These are phyloP conservation scores for Orientallactaga bullata DNA, from an alignment of 2,113 vertebrate species.

Conservation along the genomic window DNA sequence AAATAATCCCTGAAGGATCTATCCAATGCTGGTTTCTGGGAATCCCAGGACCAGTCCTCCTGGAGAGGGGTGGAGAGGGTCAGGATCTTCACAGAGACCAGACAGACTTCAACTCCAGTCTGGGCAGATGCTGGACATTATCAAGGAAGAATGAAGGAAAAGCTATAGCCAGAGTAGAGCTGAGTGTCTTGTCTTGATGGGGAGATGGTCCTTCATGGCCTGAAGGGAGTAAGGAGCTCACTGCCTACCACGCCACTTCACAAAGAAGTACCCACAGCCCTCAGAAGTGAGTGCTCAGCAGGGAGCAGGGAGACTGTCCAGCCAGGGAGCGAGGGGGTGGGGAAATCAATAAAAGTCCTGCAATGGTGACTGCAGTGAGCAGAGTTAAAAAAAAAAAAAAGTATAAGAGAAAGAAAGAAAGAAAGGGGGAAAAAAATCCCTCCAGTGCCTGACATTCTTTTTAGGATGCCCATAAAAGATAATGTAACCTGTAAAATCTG, in stretches of 20 bases:
- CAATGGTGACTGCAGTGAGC: slow-evolving; percentile 76
- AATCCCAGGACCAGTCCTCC: rapidly evolving
- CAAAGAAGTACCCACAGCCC: not conserved
- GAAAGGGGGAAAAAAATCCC: slow-evolving; percentile 39
- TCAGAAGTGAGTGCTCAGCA: not conserved
- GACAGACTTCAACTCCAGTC: rapidly evolving
- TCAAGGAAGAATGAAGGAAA: rapidly evolving
- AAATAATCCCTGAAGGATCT: too few relatives aligned
- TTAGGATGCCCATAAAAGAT: slow-evolving; percentile 91
- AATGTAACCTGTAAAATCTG: slow-evolving; percentile 89
- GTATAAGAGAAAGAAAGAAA: not conserved
- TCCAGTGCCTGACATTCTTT: slow-evolving; percentile 89
- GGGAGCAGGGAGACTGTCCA: not conserved
- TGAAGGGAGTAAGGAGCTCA: rapidly evolving
- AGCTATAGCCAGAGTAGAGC: too few relatives aligned
- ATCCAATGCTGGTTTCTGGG: not conserved
- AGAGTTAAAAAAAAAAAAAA: slow-evolving; percentile 55
- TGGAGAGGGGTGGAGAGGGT: not conserved
- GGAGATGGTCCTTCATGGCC: not conserved
- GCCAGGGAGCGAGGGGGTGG: not conserved
- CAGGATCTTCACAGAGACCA: not conserved
- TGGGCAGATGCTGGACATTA: not conserved
- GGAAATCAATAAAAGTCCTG: slow-evolving; percentile 78
- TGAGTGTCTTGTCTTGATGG: not conserved
- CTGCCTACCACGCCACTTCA: rapidly evolving